Conservation (phyloP, 2,797 vertebrate species). For the Acrocephalus scirpaceus region DNA sequence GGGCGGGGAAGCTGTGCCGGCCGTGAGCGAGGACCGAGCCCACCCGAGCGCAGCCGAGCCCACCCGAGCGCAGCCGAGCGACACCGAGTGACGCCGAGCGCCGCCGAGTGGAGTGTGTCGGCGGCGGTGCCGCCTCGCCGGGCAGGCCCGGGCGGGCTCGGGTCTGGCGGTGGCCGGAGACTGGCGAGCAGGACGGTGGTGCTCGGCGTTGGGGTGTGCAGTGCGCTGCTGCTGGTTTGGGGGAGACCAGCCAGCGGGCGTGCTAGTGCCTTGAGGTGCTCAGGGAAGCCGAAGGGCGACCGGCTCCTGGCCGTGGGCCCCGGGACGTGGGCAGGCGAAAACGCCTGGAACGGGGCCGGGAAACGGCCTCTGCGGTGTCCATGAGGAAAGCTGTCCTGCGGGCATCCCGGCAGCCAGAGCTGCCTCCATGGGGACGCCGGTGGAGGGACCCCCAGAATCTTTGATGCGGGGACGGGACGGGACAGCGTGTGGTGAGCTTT, state of each 20-base stretch:
- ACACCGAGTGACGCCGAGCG: not conserved
- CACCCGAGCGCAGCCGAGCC: too few species aligned
- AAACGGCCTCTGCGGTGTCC: not conserved
- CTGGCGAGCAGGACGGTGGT: rapidly evolving
- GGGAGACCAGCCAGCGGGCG: too few species aligned
- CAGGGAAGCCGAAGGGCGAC: not conserved
- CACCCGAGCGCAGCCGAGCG: not conserved
- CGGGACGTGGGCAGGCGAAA: not conserved
- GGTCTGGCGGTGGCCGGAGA: rapidly evolving
- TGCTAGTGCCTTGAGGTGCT: not conserved
- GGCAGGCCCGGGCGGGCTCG: not conserved
- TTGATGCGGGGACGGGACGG: not conserved
- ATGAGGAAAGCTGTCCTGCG: not conserved
- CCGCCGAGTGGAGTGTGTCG: not conserved
- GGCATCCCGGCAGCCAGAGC: not conserved
- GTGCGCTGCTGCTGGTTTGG: not conserved
- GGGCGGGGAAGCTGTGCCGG: too few species aligned
- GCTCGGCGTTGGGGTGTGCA: too few species aligned
- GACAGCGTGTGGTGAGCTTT: too few species aligned
- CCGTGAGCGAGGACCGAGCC: rapidly evolving
- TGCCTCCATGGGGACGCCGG: not conserved
- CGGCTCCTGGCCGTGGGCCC: not conserved
- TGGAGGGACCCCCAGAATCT: not conserved
- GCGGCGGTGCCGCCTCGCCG: not conserved
- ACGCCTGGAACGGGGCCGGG: too few species aligned